phyloP scores from a whole-genome alignment of 2,113 vertebrate species.

The Riparia riparia region DNA sequence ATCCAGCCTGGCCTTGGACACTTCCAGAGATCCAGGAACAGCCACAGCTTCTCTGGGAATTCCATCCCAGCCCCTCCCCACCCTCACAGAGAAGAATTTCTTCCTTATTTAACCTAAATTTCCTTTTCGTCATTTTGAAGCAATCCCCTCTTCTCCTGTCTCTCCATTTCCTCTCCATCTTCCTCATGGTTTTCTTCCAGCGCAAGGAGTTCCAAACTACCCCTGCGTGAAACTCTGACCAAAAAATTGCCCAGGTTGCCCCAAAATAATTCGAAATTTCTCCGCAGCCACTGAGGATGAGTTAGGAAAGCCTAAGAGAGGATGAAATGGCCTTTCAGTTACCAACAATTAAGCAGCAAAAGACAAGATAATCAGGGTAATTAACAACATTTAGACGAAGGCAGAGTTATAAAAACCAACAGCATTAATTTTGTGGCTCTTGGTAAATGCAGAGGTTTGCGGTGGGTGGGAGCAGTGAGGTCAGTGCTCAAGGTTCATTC shows the following conservation, averaged over 20 bases:
- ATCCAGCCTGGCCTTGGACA: fast-evolving
- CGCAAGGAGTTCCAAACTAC: not conserved
- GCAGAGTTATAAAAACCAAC: not conserved
- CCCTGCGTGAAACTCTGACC: fast-evolving
- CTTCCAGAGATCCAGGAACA: not conserved
- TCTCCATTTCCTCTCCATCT: not conserved
- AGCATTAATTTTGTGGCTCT: not conserved
- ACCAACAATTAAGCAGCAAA: constrained; percentile 10
- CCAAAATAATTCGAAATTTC: not conserved
- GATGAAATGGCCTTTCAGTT: not conserved
- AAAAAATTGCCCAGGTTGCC: not conserved
- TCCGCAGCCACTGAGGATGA: not conserved
- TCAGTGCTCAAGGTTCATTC: not conserved
- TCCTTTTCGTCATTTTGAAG: fast-evolving
- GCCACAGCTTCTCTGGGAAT: not conserved
- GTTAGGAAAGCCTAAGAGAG: not conserved
- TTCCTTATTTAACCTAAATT: not conserved
- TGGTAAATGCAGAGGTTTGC: not conserved
- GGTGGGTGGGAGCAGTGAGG: not conserved
- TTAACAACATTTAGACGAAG: not conserved
- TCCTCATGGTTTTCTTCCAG: not conserved
- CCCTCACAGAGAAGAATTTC: not conserved
- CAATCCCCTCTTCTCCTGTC: too few species aligned
- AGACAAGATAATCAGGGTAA: constrained; percentile 46
- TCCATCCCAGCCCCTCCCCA: not conserved